Percentiles rank a stretch among this genome's conserved stretches.
Conservation (phyloP, 1,140 invertebrate species). For the Pentalonia nigronervosa region DNA sequence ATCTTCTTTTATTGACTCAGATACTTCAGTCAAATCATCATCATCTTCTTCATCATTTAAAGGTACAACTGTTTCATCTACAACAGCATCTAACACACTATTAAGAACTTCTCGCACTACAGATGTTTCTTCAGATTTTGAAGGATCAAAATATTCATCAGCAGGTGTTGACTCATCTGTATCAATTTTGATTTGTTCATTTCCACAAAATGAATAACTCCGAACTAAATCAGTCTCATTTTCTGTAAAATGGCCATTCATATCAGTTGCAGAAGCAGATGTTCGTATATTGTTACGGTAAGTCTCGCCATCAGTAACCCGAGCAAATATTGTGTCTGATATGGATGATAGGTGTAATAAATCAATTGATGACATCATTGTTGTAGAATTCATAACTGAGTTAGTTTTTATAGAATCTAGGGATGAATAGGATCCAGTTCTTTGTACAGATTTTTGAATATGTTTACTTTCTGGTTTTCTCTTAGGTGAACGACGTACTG, state of each 20-base stretch:
- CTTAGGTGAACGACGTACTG: constrained; percentile 50
- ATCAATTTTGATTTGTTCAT: constrained; percentile 58
- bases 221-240: constrained; percentile 61
- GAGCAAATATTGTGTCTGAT: constrained; percentile 61
- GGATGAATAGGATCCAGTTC: constrained; percentile 61
- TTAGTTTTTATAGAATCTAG: constrained; percentile 59
- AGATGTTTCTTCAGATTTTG: constrained; percentile 54
- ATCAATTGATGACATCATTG: constrained; percentile 61
- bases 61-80: constrained; percentile 55
- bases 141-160: constrained; percentile 69
- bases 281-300: constrained; percentile 57
- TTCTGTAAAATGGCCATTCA: constrained; percentile 52
- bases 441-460: constrained; percentile 54
- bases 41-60: constrained; percentile 55
- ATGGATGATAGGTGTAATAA: constrained; percentile 60
- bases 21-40: constrained; percentile 52
- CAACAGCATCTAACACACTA: constrained; percentile 48
- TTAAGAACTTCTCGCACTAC: constrained; percentile 50
- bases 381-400: constrained; percentile 59
- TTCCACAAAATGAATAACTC: constrained; percentile 61
- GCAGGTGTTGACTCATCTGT: constrained; percentile 68
- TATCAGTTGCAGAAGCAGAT: constrained; percentile 57
- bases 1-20: constrained; percentile 55
- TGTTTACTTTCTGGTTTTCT: constrained; percentile 57
- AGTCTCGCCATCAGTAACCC: constrained; percentile 61